phyloP scores from a whole-genome alignment of 1,140 invertebrate species.

The Procambarus virginalis region DNA sequence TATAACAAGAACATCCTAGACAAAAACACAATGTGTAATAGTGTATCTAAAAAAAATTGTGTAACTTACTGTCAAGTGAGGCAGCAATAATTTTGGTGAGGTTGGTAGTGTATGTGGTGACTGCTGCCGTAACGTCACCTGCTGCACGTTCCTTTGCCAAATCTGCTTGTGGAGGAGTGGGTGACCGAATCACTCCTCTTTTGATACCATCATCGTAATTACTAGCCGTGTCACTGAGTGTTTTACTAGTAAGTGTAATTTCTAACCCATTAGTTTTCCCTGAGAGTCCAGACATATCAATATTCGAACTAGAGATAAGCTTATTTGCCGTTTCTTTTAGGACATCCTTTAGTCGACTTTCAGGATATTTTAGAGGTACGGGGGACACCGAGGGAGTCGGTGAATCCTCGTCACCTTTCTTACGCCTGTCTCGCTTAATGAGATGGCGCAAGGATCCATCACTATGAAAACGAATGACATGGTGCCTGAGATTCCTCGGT shows the following conservation, averaged over 20 bases:
- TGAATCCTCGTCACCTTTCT: constrained; percentile 52
- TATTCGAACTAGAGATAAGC: constrained; percentile 47
- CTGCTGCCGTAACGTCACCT: constrained; percentile 14
- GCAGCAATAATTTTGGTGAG: constrained; percentile 68
- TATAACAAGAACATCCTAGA: too few relatives aligned
- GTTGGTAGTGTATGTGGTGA: constrained; percentile 60
- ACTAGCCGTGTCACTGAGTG: background rate
- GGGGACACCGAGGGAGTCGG: constrained; percentile 15
- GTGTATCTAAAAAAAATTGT: background rate
- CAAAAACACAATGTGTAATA: too few relatives aligned
- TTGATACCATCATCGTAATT: background rate
- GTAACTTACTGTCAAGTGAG: constrained; percentile 62
- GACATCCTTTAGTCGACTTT: constrained; percentile 50
- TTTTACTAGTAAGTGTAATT: constrained; percentile 35
- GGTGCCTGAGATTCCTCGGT: constrained; percentile 75
- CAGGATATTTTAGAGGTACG: constrained; percentile 8
- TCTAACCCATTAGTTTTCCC: constrained; percentile 46
- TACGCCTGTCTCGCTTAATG: constrained; percentile 70
- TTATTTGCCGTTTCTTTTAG: constrained; percentile 64
- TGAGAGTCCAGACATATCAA: constrained; percentile 46
- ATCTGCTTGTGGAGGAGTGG: constrained; percentile 7
- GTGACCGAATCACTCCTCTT: background rate
- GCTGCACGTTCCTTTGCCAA: background rate
- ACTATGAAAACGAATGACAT: constrained; percentile 75
- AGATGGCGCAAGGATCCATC: constrained; percentile 73